Conservation (phyloP, 1,140 invertebrate species). For the Dreissena polymorpha region DNA sequence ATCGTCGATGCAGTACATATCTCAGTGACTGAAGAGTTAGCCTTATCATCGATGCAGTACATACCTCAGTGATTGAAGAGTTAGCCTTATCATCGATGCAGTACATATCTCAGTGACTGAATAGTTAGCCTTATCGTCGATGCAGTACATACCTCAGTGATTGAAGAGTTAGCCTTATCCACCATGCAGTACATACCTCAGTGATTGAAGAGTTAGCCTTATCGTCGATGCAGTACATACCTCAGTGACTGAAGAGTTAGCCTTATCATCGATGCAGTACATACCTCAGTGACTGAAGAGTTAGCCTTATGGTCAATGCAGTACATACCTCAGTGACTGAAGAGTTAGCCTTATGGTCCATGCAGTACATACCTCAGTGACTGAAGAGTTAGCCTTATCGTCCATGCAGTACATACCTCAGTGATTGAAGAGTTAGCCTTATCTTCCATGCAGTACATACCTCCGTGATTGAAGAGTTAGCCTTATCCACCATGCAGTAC, state of each 20-base stretch:
- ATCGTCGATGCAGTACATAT: constrained; percentile 91
- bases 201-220: constrained; percentile 86
- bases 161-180: constrained; percentile 86
- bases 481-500: constrained; percentile 91
- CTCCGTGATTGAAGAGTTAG: constrained; percentile 88
- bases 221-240: constrained; percentile 91
- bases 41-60: constrained; percentile 91
- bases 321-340: constrained; percentile 89
- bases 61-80: constrained; percentile 87
- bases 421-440: constrained; percentile 86
- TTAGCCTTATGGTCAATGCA: constrained; percentile 91
- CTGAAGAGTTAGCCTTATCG: constrained; percentile 86
- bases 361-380: constrained; percentile 89
- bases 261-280: constrained; percentile 91
- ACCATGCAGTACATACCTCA: constrained; percentile 91
- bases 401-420: constrained; percentile 91
- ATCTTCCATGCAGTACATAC: constrained; percentile 91
- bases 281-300: constrained; percentile 87
- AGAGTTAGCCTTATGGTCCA: constrained; percentile 89
- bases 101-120: constrained; percentile 89
- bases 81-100: constrained; percentile 91
- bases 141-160: constrained; percentile 89
- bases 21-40: constrained; percentile 88
- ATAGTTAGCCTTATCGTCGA: constrained; percentile 89
- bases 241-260: constrained; percentile 88